phyloP scores from a whole-genome alignment of 2,113 vertebrate species.

The Sphaerodactylus townsendi region DNA sequence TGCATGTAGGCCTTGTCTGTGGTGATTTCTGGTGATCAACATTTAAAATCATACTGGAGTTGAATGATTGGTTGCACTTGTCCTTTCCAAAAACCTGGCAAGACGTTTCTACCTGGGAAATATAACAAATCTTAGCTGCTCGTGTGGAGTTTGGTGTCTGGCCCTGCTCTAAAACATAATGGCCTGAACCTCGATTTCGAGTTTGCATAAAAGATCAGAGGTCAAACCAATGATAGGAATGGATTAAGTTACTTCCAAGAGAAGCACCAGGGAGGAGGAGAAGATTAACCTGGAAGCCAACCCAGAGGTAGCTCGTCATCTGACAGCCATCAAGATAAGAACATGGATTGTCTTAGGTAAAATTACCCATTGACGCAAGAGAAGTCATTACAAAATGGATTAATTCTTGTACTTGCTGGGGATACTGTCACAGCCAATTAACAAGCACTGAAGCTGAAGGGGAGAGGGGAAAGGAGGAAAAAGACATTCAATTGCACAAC shows the following conservation, averaged over 20 bases:
- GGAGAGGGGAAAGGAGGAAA: conserved; percentile 26
- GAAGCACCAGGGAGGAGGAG: conserved; percentile 19
- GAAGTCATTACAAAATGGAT: conserved; percentile 56
- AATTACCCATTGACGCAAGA: conserved; percentile 61
- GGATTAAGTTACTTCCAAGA: conserved; percentile 43
- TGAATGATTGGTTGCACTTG: neutral
- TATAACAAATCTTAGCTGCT: neutral
- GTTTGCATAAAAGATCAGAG: conserved; percentile 44
- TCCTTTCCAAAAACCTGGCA: neutral
- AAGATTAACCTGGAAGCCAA: conserved; percentile 47
- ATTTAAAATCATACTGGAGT: neutral
- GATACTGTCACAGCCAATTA: conserved; percentile 54
- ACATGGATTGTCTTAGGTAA: conserved; percentile 60
- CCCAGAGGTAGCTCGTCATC: conserved; percentile 46
- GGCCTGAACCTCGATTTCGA: neutral
- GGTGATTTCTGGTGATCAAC: neutral
- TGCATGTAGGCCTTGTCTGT: neutral
- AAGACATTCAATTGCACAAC: conserved; percentile 21
- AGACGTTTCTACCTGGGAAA: neutral
- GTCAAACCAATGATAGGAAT: conserved; percentile 14
- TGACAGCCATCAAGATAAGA: conserved; percentile 55
- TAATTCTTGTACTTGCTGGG: conserved; percentile 42
- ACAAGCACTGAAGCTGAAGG: conserved; percentile 27
- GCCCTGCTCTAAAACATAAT: conserved; percentile 25
- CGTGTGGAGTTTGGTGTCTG: neutral